Base-by-base conservation (phyloP, 2,113 vertebrate genomes). In the Urocynchramus pylzowi region DNA sequence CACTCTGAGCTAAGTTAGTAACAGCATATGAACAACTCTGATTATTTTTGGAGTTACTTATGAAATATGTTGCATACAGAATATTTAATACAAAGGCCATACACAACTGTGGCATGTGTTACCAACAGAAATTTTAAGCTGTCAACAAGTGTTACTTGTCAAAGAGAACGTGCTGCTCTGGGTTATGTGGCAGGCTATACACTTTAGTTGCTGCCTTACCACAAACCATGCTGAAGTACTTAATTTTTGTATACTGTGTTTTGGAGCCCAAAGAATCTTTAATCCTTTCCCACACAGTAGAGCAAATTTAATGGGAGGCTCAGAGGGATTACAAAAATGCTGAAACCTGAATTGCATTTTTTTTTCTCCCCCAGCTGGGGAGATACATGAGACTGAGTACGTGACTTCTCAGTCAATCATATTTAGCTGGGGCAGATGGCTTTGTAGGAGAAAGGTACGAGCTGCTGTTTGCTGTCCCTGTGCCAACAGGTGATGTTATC, bases 251-350 rank as follows among this genome's bases (percentile, higher is more conserved):
- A 77, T 80, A 88, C 75, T 71, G 83, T 57, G 88, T 94, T 93
- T 77, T 21, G 83, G 88, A 90, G 87, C 92, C 91, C 75, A 94
- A 96, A 95, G 91, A 87, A 93, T 94, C 89, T 97, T 92, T 95
- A 95, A 94, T 94, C 93, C 93, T 95, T 95, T 96, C 87, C 94
- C 89, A 94, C 87, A 94, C 93, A 91, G 77, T 94, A 78, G 53
- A 94, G 84, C 94, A 96, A 93, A 94, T 93, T 95, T 94, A 79
- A 96, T 78, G 89, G 90, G 96, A 95, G 93, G 95, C 94, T 95
- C 93, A 94, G 89, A 79, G 93, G 93, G 94, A 96, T 97, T 93
- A 95, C 56, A 91, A 84, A 96, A 96, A 96, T 84, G 83, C 90
- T 95, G 92, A 96, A 96, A 96, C 92, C 68, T 86, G 90, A 97